Conservation (phyloP, 2,888 invertebrate species). For the Lepetodrilus schrolli region DNA sequence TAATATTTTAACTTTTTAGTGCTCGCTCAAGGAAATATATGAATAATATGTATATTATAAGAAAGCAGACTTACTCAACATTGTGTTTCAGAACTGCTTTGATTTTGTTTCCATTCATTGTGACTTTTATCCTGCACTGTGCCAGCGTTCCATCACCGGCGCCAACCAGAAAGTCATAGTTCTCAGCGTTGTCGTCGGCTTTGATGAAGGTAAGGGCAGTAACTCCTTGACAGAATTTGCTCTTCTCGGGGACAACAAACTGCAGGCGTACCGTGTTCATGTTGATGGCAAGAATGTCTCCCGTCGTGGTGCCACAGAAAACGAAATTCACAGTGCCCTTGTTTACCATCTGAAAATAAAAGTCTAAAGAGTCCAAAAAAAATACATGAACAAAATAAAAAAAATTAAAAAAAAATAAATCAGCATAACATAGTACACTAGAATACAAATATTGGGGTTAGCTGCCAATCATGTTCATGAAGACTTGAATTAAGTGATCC, state of each 20-base stretch:
- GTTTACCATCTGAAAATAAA: conserved; percentile 75
- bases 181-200: background rate
- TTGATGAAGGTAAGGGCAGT: conserved; percentile 72
- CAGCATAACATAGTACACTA: no score
- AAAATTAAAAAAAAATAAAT: background rate
- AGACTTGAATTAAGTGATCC: no score
- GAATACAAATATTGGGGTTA: no score
- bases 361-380: no score
- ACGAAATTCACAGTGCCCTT: conserved; percentile 83
- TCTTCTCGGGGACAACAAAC: conserved; percentile 67
- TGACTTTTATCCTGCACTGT: conserved; percentile 39
- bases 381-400: background rate
- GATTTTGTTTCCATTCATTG: conserved; percentile 37
- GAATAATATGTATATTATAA: no score
- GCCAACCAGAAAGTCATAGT: conserved; percentile 81
- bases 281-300: conserved; percentile 80
- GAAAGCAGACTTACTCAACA: background rate
- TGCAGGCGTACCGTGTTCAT: conserved; percentile 68
- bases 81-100: conserved; percentile 40
- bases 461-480: no score
- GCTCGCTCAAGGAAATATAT: no score
- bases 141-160: conserved; percentile 87
- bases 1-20: no score
- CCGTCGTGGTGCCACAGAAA: conserved; percentile 90
- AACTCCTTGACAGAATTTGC: conserved; percentile 72